Base-by-base conservation (phyloP, 2,797 vertebrate genomes). In the Varecia variegata region DNA sequence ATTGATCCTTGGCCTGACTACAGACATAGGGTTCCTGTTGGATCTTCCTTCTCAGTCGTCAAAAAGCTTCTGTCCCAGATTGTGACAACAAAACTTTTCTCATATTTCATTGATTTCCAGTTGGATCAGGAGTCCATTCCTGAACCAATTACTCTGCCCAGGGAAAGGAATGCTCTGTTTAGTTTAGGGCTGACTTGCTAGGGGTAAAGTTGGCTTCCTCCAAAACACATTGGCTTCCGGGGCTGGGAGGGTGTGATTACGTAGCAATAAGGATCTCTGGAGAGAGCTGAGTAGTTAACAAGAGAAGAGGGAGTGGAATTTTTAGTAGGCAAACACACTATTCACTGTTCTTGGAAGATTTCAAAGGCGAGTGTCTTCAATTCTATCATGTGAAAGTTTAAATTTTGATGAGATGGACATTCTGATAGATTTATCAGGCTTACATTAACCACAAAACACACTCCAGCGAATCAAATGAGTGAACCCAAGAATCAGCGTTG, bases 321-420 rank as follows among this genome's bases (percentile, higher is more conserved):
- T 97, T 86, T 93, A 47, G 17, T 90, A 82, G 90, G 62, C 23
- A 83, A 88, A 84, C 30, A 68, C 15, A 86, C 30, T 74, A 93
- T 58, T 76, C 38, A 76, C 8, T 82, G 20, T 45, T 94, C 52
- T 38, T 74, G 27, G 43, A 88, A 81, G 60, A 65, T 90, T 79
- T 68, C 54, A 67, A 97, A 40, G 25, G 47, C 65, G n/a, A 93
- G 2, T 68, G 47, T 95, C 11, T 97, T 88, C 21, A 95, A 62
- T 92, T 76, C n/a, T 70, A 56, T 65, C 54, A 67, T 74, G 17
- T 77, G 38, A 83, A 93, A 81, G 32, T 74, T 92, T 92, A 89
- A 77, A 90, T 83, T 86, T 89, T 87, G 67, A 87, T 82, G 30
- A 96, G 20, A 45, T 4, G 77, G 60, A 11, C 13, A 91, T 95